These are phyloP conservation scores for Thaleichthys pacificus DNA, from an alignment of 2,797 vertebrate genomes.

Conservation along the genomic window DNA sequence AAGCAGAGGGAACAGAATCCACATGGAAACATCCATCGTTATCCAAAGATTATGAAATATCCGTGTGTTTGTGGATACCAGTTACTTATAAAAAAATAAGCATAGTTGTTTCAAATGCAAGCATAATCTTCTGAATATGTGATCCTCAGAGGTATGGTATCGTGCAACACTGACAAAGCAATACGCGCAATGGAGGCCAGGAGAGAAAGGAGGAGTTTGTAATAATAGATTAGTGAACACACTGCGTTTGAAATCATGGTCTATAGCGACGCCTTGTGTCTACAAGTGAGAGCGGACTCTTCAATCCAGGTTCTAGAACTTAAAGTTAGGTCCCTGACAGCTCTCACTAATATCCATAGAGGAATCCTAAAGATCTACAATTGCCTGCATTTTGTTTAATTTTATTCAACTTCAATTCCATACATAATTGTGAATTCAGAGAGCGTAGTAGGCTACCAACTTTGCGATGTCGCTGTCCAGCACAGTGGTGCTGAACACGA, in stretches of 20 bases:
- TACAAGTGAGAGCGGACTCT: not conserved
- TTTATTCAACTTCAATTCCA: no score
- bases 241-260: not conserved
- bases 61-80: no score
- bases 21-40: not conserved
- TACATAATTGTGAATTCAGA: no score
- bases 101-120: no score
- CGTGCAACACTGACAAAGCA: not conserved
- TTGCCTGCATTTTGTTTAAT: no score
- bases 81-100: no score
- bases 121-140: no score
- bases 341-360: not conserved
- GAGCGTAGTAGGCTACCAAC: not conserved
- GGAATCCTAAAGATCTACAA: no score
- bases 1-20: not conserved
- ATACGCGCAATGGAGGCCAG: not conserved
- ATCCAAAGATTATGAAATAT: not conserved
- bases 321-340: not conserved
- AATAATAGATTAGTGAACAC: not conserved
- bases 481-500: not conserved
- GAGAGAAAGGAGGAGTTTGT: not conserved
- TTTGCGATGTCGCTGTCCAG: not conserved
- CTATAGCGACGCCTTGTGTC: constrained; percentile 7
- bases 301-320: not conserved
- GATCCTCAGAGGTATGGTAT: no score